Evolutionary conservation across 2,888 invertebrate genomes (phyloP).

Genomic region (Xestia rhomboidea): DNA sequence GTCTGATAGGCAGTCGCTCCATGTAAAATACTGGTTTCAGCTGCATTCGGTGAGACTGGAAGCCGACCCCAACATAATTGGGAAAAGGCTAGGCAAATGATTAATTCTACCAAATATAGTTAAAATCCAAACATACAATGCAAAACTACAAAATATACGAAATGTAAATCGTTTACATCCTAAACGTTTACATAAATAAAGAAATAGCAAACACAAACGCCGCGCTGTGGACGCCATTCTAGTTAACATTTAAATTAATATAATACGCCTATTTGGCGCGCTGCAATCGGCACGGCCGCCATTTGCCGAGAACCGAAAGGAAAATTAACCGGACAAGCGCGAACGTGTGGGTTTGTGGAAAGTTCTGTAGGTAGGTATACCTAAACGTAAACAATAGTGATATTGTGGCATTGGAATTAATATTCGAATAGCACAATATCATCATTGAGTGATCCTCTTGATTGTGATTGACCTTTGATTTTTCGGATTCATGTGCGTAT

Average conservation of each 20-base stretch:
- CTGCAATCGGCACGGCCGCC: constrained; percentile 70
- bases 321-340: constrained; percentile 62
- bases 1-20: not conserved
- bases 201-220: constrained; percentile 55
- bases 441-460: not conserved
- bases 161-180: constrained; percentile 7
- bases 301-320: constrained; percentile 69
- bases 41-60: not conserved
- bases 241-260: constrained; percentile 71
- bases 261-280: constrained; percentile 70
- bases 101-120: not conserved
- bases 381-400: not conserved
- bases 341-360: constrained; percentile 9
- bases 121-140: too few species aligned
- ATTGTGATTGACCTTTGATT: too few species aligned
- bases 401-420: not conserved
- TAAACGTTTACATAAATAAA: constrained; percentile 33
- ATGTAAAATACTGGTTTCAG: not conserved
- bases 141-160: constrained; percentile 1
- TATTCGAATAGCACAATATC: not conserved
- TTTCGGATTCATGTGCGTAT: too few species aligned
- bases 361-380: constrained; percentile 55
- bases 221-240: constrained; percentile 52
- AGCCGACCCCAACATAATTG: not conserved
- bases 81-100: not conserved